Conservation (phyloP, 2,113 vertebrate species). For the Mobula hypostoma region DNA sequence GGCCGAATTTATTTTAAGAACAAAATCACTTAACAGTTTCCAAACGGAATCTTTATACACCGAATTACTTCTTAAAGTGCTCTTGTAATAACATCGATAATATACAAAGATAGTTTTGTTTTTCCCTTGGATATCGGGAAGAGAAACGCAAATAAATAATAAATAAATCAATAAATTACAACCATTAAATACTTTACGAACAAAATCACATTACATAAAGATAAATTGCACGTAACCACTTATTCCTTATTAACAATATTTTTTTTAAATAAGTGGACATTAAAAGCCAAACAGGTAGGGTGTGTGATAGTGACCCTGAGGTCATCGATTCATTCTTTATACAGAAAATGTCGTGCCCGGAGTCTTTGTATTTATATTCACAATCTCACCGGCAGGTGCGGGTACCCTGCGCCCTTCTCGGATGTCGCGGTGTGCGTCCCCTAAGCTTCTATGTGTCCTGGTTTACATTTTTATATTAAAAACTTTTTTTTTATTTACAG, state of each 20-base stretch:
- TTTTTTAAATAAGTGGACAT: conserved; percentile 55
- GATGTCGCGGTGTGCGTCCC: neutral
- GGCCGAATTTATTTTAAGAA: conserved; percentile 60
- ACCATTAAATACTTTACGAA: conserved; percentile 62
- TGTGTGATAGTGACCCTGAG: conserved; percentile 42
- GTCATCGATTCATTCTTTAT: conserved; percentile 20
- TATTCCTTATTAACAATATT: conserved; percentile 57
- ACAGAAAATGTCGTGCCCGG: neutral
- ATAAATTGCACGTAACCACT: conserved; percentile 91
- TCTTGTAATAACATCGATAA: conserved; percentile 49
- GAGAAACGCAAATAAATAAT: conserved; percentile 52
- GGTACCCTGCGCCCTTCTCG: neutral
- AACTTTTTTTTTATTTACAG: conserved; percentile 26
- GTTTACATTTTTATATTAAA: neutral
- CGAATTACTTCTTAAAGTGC: conserved; percentile 63
- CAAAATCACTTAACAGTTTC: conserved; percentile 53
- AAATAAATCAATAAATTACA: conserved; percentile 57
- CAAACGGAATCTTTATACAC: conserved; percentile 50
- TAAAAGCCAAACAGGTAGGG: conserved; percentile 39
- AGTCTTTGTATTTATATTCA: conserved; percentile 29
- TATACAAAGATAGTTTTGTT: conserved; percentile 44
- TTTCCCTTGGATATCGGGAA: neutral
- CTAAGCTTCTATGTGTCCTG: neutral
- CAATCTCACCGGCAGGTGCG: neutral
- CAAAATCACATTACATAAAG: conserved; percentile 70